Conservation (phyloP, 1,140 invertebrate species). For the Mycetomoellerius zeteki region DNA sequence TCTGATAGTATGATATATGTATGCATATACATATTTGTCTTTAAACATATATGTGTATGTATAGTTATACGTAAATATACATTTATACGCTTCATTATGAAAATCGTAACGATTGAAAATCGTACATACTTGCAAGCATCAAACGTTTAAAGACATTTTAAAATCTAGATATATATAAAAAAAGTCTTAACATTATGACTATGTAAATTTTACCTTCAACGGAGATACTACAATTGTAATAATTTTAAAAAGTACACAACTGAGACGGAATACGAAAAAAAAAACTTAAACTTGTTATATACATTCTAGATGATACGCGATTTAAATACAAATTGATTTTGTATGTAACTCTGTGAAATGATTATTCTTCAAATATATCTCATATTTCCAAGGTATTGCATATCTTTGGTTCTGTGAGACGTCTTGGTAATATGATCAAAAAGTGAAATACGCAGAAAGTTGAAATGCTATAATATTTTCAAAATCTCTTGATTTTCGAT, state of each 20-base stretch:
- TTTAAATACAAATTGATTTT: conserved; percentile 45
- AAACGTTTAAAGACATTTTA: conserved; percentile 8
- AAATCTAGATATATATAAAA: conserved; percentile 13
- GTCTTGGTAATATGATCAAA: background rate
- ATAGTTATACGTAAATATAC: conserved; percentile 13
- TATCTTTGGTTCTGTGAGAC: conserved; percentile 24
- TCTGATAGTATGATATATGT: conserved; percentile 31
- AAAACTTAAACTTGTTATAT: background rate
- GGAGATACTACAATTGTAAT: conserved; percentile 9
- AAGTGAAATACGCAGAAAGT: background rate
- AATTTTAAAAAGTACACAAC: background rate
- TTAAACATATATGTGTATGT: background rate
- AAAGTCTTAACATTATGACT: background rate
- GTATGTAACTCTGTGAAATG: conserved; percentile 21
- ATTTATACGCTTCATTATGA: conserved; percentile 24
- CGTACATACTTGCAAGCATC: conserved; percentile 31
- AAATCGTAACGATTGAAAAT: conserved; percentile 48
- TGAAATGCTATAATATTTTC: background rate
- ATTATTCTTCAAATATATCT: conserved; percentile 9
- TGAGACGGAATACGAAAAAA: background rate
- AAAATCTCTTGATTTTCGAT: conserved; percentile 27
- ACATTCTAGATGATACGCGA: conserved; percentile 17
- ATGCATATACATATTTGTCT: background rate
- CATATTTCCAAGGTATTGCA: conserved; percentile 17
- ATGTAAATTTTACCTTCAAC: conserved; percentile 48